A percentile compares a stretch with the other conserved stretches of the same genome.
Conservation (phyloP, 2,113 vertebrate genomes). For the Phylloscopus trochiloides region DNA sequence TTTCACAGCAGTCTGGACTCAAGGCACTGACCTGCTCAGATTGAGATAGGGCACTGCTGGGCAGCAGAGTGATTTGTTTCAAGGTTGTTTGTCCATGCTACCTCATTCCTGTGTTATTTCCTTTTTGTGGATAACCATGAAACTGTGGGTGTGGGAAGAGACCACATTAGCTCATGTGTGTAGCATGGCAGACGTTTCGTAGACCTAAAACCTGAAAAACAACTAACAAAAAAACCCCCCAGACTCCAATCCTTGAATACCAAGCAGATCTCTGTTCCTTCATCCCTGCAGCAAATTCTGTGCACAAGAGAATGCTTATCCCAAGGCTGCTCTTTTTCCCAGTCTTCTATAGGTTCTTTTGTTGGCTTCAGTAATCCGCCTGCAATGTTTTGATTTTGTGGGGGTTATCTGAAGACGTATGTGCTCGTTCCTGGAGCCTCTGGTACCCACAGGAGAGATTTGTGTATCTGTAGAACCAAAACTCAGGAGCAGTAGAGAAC, state of each 20-base stretch:
- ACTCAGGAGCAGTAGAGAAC: not conserved
- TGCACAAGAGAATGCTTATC: not conserved
- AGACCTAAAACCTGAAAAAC: not conserved
- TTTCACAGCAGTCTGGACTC: not conserved
- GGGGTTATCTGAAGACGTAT: not conserved
- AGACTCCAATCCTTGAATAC: not conserved
- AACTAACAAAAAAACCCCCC: fast-evolving
- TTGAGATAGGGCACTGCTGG: not conserved
- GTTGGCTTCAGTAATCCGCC: not conserved
- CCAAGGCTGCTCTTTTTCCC: not conserved
- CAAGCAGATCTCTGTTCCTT: not conserved
- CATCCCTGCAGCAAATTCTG: not conserved
- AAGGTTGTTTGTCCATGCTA: not conserved
- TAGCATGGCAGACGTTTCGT: not conserved
- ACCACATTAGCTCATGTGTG: not conserved
- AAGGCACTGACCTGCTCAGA: not conserved
- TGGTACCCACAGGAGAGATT: not conserved
- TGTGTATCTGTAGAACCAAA: not conserved
- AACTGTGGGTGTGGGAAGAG: not conserved
- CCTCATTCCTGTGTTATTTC: not conserved
- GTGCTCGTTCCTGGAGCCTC: not conserved
- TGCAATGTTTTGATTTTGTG: not conserved
- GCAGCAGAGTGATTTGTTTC: not conserved
- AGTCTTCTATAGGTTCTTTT: not conserved
- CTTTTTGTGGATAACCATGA: not conserved